A percentile compares a stretch with the other conserved stretches of the same genome.
Conservation (phyloP, 2,113 vertebrate species). For the Phrynocephalus versicolor region DNA sequence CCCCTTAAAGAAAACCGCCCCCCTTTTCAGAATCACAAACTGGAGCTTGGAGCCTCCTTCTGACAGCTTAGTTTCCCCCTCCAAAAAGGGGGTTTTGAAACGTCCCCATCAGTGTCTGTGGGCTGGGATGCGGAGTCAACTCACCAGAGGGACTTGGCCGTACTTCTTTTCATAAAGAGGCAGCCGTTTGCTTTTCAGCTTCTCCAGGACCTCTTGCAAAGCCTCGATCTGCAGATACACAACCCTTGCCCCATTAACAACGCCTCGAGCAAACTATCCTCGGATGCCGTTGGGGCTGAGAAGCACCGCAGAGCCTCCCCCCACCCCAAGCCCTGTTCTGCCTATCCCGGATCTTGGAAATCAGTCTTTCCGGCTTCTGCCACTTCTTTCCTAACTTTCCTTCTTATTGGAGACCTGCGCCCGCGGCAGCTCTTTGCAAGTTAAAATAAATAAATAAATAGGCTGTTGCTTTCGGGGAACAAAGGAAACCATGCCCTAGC, state of each 20-base stretch:
- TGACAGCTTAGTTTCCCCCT: neutral
- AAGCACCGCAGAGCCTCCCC: neutral
- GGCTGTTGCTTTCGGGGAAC: too few species aligned
- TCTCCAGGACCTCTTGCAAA: conserved; percentile 83
- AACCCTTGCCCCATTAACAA: neutral
- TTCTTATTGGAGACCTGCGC: neutral
- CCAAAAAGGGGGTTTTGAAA: neutral
- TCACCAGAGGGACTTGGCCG: conserved; percentile 82
- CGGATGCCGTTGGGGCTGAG: neutral
- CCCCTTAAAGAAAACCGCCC: neutral
- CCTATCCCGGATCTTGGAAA: neutral
- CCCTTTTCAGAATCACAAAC: neutral
- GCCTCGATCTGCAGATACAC: conserved; percentile 79
- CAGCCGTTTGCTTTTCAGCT: conserved; percentile 82
- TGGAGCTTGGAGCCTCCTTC: neutral
- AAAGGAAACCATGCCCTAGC: neutral
- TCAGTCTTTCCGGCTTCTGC: neutral
- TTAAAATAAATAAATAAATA: too few species aligned
- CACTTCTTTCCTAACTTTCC: neutral
- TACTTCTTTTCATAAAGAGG: conserved; percentile 82
- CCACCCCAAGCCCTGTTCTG: neutral
- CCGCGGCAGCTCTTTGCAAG: too few species aligned
- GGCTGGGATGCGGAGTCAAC: conserved; percentile 19
- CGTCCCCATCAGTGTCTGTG: neutral
- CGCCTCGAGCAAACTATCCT: neutral